These are phyloP conservation scores for Coenonympha glycerion DNA, from an alignment of 2,888 invertebrate species.

Conservation along the genomic window DNA sequence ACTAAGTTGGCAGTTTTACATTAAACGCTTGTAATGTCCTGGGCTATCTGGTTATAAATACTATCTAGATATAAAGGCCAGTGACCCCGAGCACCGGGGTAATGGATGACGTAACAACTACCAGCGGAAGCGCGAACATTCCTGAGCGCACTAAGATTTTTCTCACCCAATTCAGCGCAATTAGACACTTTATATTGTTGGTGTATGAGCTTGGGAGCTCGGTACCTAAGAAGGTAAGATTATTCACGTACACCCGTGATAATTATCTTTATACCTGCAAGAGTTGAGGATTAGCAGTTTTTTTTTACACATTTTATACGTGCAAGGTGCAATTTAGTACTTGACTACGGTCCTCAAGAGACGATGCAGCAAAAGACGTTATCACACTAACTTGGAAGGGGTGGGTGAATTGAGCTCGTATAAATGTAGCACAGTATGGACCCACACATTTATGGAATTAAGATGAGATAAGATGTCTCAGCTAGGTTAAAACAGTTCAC, in stretches of 20 bases:
- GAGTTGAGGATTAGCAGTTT: neutral
- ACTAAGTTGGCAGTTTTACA: neutral
- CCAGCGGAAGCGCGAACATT: conserved; percentile 44
- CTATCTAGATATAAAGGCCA: conserved; percentile 37
- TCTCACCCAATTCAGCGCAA: conserved; percentile 55
- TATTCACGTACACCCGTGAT: neutral
- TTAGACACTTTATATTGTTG: conserved; percentile 54
- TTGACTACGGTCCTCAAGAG: no score
- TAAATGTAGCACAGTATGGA: no score
- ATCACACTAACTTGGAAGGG: no score
- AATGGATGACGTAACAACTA: conserved; percentile 43
- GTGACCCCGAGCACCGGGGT: conserved; percentile 38
- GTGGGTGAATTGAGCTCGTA: no score
- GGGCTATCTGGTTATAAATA: conserved; percentile 7
- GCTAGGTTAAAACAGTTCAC: no score
- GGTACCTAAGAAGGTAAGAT: conserved; percentile 18
- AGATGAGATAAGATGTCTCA: no score
- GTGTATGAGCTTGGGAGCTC: conserved; percentile 35
- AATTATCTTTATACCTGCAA: no score
- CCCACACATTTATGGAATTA: no score
- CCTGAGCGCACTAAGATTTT: conserved; percentile 45
- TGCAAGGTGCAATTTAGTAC: no score
- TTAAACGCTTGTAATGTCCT: neutral
- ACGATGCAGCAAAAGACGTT: no score
- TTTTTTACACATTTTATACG: no score